These are phyloP conservation scores for Mionectes olivaceus DNA, from an alignment of 2,797 vertebrate genomes.

Conservation along the genomic window DNA sequence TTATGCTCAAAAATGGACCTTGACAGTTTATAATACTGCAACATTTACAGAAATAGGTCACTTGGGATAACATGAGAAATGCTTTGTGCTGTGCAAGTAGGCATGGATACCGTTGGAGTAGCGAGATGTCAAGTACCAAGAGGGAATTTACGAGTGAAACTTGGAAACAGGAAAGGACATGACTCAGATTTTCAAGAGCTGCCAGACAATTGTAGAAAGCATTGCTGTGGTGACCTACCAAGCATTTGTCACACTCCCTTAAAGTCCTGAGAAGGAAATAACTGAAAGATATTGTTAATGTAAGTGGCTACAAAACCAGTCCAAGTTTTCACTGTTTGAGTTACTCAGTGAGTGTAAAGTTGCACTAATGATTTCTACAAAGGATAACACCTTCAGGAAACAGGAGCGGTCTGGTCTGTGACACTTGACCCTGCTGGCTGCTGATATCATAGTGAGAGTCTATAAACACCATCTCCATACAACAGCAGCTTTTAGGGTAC, in stretches of 20 bases:
- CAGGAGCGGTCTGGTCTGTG: not conserved
- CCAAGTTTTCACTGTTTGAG: not conserved
- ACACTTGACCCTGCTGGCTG: not conserved
- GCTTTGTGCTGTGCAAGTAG: not conserved
- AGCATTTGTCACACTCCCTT: not conserved
- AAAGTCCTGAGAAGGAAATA: not conserved
- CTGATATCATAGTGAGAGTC: not conserved
- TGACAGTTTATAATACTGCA: not conserved
- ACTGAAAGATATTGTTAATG: not conserved
- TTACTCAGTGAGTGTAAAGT: not conserved
- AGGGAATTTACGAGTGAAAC: not conserved
- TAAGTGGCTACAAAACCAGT: not conserved
- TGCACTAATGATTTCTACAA: not conserved
- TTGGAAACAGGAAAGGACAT: not conserved
- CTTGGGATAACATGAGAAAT: not conserved
- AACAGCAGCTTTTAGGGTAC: not conserved
- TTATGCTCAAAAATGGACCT: not conserved
- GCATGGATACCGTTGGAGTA: not conserved
- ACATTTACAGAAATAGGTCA: not conserved
- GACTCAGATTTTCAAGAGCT: not conserved
- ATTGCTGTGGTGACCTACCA: not conserved
- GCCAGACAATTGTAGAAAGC: not conserved
- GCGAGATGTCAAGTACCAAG: not conserved
- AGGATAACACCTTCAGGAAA: not conserved
- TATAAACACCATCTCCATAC: not conserved